These are phyloP conservation scores for Kryptolebias marmoratus DNA, from an alignment of 2,113 vertebrate species.

Conservation along the genomic window DNA sequence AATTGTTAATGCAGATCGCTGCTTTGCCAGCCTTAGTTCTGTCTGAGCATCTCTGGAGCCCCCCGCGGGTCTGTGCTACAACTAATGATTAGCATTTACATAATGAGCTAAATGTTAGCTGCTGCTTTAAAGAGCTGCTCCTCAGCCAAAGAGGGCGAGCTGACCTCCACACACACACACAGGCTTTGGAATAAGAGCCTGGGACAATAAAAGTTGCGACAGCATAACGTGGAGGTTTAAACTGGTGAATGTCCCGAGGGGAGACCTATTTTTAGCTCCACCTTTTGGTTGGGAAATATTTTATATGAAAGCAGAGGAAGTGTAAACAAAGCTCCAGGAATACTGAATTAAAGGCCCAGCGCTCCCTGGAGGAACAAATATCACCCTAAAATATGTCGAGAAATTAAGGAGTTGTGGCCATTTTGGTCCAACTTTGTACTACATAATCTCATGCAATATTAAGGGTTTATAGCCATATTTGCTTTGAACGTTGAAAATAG, in stretches of 20 bases:
- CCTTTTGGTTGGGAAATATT: background rate
- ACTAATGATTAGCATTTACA: conserved; percentile 81
- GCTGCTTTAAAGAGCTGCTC: conserved; percentile 72
- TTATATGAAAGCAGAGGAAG: background rate
- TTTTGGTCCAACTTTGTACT: no score
- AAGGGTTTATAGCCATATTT: no score
- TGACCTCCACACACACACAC: conserved; percentile 51
- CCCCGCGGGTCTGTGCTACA: conserved; percentile 51
- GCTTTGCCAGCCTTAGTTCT: conserved; percentile 42
- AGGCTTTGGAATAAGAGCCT: background rate
- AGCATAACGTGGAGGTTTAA: background rate
- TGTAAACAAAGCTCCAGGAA: background rate
- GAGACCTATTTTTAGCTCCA: conserved; percentile 1
- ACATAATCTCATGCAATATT: no score
- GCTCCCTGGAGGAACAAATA: no score
- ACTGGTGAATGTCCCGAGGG: background rate
- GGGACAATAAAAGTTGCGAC: background rate
- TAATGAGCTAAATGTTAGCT: conserved; percentile 84
- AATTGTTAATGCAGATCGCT: conserved; percentile 32
- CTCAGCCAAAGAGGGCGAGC: conserved; percentile 55
- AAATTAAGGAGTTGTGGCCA: no score
- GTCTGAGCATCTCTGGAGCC: conserved; percentile 54
- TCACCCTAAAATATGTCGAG: no score
- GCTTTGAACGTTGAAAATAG: no score
- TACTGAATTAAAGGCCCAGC: background rate